These are phyloP conservation scores for Psylliodes chrysocephalus DNA, from an alignment of 2,888 invertebrate species.

Conservation along the genomic window DNA sequence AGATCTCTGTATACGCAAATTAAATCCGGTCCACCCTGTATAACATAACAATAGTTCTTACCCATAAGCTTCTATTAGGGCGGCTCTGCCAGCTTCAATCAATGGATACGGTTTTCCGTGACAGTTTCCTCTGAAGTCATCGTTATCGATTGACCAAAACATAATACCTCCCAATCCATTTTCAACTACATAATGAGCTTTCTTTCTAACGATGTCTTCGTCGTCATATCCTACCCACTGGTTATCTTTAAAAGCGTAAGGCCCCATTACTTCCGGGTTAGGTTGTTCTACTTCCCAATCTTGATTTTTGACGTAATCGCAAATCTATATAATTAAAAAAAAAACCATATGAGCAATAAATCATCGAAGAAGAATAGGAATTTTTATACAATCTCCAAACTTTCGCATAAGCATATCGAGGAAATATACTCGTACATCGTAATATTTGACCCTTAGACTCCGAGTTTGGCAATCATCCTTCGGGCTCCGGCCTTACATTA, in stretches of 20 bases:
- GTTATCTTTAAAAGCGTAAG: slow-evolving; percentile 86
- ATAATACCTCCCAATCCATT: slow-evolving; percentile 89
- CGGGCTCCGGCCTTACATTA: no score
- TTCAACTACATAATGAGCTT: slow-evolving; percentile 86
- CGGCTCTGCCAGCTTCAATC: slow-evolving; percentile 90
- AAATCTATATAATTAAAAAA: slow-evolving; percentile 71
- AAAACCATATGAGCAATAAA: no score
- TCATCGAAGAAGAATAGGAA: no score
- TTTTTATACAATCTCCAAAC: no score
- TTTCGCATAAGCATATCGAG: no score
- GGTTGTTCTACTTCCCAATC: slow-evolving; percentile 88
- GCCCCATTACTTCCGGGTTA: slow-evolving; percentile 85
- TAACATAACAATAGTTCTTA: slow-evolving; percentile 60
- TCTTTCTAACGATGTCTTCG: slow-evolving; percentile 81
- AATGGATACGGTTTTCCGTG: slow-evolving; percentile 88
- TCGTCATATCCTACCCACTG: slow-evolving; percentile 97
- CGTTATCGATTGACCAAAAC: slow-evolving; percentile 95
- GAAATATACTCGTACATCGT: no score
- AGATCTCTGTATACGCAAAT: no score
- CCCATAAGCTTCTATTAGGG: slow-evolving; percentile 75
- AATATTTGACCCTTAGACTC: no score
- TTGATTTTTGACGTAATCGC: slow-evolving; percentile 79
- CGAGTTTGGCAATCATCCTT: no score
- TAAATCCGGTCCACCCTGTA: no score
- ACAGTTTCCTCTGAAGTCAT: slow-evolving; percentile 92